Base-by-base conservation (phyloP, 2,888 invertebrate genomes). In the Ornithoptera priamus region DNA sequence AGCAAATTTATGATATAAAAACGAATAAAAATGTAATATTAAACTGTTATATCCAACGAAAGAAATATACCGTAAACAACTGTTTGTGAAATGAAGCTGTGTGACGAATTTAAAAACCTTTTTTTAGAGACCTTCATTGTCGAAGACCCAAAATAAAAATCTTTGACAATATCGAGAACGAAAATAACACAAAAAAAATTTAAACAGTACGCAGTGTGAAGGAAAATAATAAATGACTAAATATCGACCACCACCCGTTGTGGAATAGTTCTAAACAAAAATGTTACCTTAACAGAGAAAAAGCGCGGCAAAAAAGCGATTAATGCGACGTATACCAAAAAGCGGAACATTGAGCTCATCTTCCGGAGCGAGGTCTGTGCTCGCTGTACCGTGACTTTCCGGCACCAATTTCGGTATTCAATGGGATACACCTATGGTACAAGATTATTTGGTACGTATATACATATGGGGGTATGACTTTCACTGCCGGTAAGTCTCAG, bases 301-400 rank as follows among this genome's bases (percentile, higher is more conserved):
- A 65, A 46, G 65, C 46, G 53, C 42, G 46, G 24, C 24, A 46
- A 12, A 65, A 66, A 60, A 30, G 12, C 64, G 57, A 56, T 46
- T 39, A 58, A 39, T 65, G 59, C 59, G 46, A 65, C 22, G 36
- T 56, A 22, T 22, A 39, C 46, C 17, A 39, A 67, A 62, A 62
- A 67, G 20, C 39, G 46, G 18, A 42, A 57, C 42, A 39, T 58
- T 62, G 2, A 24, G 15, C 42, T 46, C 62, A 46, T 62, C 67
- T 57, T 57, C 7, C 62, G 69, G 65, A 65, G 69, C 69, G 68
- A 72, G 70, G 68, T 70, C 69, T 70, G 62, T 46, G 70, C 50
- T 64, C 73, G 72, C 73, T 76, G 76, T 74, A 75, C 71, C 77
- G 74, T 62, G 68, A 65, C 67, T 70, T 75, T 73, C 74, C 76